Percentiles rank a stretch among this genome's conserved stretches.
Conservation (phyloP, 2,888 invertebrate species). For the Serrognathus titanus region DNA sequence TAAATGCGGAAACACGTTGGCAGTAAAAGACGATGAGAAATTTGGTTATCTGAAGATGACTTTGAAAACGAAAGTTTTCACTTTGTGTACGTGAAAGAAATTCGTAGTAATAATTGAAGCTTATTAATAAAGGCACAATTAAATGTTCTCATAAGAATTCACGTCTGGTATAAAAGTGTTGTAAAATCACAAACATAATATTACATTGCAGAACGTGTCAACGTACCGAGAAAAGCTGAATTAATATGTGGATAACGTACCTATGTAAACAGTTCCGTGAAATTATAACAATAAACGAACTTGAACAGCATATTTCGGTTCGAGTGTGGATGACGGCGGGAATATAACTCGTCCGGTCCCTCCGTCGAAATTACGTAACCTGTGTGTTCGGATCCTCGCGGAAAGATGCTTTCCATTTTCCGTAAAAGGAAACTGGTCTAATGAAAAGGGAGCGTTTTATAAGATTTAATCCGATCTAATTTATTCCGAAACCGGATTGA, state of each 20-base stretch:
- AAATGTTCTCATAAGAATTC: neutral
- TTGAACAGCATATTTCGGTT: conserved; percentile 1
- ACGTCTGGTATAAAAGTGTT: neutral
- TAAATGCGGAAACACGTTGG: too few species aligned
- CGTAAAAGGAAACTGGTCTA: conserved; percentile 25
- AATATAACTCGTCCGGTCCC: too few species aligned
- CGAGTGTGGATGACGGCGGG: neutral
- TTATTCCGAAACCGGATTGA: conserved; percentile 41
- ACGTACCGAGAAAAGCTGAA: conserved; percentile 32
- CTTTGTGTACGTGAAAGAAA: too few species aligned
- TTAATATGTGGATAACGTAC: conserved; percentile 35
- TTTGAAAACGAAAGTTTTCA: too few species aligned
- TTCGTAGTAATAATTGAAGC: too few species aligned
- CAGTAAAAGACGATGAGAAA: too few species aligned
- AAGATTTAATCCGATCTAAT: conserved; percentile 41
- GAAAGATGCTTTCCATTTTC: conserved; percentile 3
- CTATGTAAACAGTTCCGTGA: conserved; percentile 32
- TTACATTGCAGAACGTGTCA: conserved; percentile 25
- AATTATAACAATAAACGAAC: conserved; percentile 25
- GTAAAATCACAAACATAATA: conserved; percentile 1
- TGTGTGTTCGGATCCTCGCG: neutral
- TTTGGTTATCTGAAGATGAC: too few species aligned
- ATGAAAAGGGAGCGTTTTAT: conserved; percentile 29
- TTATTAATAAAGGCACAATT: neutral
- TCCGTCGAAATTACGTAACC: neutral